These are phyloP conservation scores for Philotrypesis tridentata DNA, from an alignment of 1,140 invertebrate genomes.

Conservation along the genomic window DNA sequence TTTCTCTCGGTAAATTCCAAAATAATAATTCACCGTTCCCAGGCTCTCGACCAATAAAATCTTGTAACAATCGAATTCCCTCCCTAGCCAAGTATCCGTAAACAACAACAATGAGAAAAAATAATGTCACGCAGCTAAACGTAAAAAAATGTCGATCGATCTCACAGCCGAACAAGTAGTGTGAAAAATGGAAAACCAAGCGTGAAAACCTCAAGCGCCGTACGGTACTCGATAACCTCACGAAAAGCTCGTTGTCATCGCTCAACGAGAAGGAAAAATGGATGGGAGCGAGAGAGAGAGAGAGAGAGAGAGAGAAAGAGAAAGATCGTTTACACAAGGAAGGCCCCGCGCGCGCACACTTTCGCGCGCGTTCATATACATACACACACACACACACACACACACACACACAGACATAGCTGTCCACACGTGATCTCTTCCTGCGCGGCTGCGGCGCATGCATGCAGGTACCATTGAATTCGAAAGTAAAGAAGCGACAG, in stretches of 20 bases:
- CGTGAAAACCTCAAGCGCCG: background rate
- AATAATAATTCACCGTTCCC: no score
- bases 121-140: no score
- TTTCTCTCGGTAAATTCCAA: no score
- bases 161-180: background rate
- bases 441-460: background rate
- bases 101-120: no score
- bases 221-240: background rate
- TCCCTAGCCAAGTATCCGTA: no score
- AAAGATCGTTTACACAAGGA: background rate
- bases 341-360: background rate
- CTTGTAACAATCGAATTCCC: no score
- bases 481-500: constrained; percentile 58
- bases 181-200: background rate
- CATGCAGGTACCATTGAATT: constrained; percentile 53
- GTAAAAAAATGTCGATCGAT: background rate
- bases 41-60: no score
- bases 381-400: no score
- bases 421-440: background rate
- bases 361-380: background rate
- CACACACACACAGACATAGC: no score
- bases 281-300: no score
- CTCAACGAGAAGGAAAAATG: no score
- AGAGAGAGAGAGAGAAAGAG: background rate
- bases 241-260: background rate